Percentiles rank a stretch among this genome's conserved stretches.
Conservation (phyloP, 1,140 invertebrate genomes). For the Araneus ventricosus region DNA sequence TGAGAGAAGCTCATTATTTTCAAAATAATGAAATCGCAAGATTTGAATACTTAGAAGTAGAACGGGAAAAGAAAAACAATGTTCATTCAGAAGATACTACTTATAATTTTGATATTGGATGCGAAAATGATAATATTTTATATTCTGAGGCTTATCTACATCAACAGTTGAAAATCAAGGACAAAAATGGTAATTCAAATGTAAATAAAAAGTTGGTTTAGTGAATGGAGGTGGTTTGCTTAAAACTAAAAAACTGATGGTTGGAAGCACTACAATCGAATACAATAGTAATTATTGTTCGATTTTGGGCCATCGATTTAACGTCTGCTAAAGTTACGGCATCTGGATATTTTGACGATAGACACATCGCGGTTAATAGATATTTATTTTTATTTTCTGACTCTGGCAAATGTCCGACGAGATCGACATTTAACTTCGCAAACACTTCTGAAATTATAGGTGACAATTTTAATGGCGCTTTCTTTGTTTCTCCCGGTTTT, state of each 20-base stretch:
- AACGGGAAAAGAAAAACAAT: background rate
- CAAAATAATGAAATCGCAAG: conserved; percentile 5
- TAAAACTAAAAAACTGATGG: background rate
- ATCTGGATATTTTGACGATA: too few species aligned
- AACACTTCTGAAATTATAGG: too few species aligned
- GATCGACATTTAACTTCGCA: too few species aligned
- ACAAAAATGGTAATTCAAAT: background rate
- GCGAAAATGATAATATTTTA: conserved; percentile 17
- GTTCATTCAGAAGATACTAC: background rate
- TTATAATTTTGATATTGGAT: too few species aligned
- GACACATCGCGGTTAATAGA: too few species aligned
- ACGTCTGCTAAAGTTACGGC: too few species aligned
- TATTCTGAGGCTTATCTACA: conserved; percentile 8
- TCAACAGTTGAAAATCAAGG: conserved; percentile 15
- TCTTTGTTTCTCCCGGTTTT: too few species aligned
- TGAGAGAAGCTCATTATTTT: conserved; percentile 9
- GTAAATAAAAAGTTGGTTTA: background rate
- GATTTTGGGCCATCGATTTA: background rate
- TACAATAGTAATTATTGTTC: background rate
- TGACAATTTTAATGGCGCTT: too few species aligned
- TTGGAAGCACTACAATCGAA: conserved; percentile 24
- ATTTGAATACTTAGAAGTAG: conserved; percentile 5
- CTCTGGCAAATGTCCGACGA: too few species aligned
- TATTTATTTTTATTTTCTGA: too few species aligned
- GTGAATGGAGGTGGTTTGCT: conserved; percentile 37